Conservation (phyloP, 2,113 vertebrate genomes). For the Pampusana beccarii region DNA sequence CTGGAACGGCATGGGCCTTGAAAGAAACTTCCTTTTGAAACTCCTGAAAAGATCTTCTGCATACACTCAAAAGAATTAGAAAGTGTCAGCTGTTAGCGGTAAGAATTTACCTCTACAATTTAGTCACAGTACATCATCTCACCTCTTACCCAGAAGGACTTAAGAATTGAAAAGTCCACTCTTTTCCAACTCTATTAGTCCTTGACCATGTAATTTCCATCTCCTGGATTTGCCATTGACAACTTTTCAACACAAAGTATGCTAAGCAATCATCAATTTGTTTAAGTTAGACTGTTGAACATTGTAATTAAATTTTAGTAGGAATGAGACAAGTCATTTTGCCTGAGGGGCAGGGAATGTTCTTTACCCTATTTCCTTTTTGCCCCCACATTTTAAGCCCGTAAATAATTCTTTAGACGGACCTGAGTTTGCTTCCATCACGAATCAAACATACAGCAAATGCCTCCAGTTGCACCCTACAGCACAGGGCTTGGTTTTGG, state of each 20-base stretch:
- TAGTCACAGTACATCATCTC: neutral
- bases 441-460: neutral
- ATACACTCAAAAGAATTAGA: neutral
- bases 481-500: neutral
- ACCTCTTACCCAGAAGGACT: neutral
- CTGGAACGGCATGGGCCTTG: neutral
- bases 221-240: neutral
- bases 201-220: neutral
- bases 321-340: neutral
- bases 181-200: neutral
- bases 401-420: neutral
- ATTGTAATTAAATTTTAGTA: neutral
- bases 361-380: neutral
- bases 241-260: neutral
- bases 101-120: neutral
- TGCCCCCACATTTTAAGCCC: accelerated
- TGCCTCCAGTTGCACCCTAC: too few relatives aligned
- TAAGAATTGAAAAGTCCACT: neutral
- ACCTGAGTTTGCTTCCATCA: neutral
- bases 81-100: neutral
- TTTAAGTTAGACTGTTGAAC: neutral
- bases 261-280: neutral
- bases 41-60: neutral
- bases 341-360: neutral
- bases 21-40: neutral